Base-by-base conservation (phyloP, 1,140 invertebrate genomes). In the Papilio polyxenes region DNA sequence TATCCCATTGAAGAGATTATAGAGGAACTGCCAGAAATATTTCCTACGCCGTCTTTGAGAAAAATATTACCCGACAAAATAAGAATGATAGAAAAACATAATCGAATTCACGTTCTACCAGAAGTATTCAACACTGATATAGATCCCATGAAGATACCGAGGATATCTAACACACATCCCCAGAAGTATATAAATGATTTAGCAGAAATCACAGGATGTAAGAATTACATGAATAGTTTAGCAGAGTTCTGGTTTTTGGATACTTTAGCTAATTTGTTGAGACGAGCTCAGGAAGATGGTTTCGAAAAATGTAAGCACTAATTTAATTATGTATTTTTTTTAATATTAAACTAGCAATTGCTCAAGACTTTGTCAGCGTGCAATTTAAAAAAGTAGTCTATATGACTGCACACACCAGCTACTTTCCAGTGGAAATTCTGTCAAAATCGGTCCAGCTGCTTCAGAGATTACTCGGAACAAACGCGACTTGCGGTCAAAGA, bases 161-260 rank as follows among this genome's bases (percentile, higher is more conserved):
- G 86, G 49, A 92, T 94, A 83, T 80, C 80, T 0, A 17, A 37
- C 0, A 93, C 93, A 1, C 82, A 91, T 2, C 88, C 84, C 0
- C 88, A 92, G 84, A 90, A 86, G 59, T 92, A 89, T 80, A 93
- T 94, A 9, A 91, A 92, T 40, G 84, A 88, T 10, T 79, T 94
- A 72, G 93, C 83, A 7, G 86, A 88, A 0, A 49, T 94, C 4
- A 88, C 89, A 0, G 93, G 92, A 0, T 94, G 93, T 78, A 88
- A 53, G 3, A 81, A 82, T 49, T 94, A 93, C 78, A 93, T 85
- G 75, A 89, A 83, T 15, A 93, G 90, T 80, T 80, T 93, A 76
- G 91, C 92, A 0, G 93, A 94, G 59, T 94, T 81, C 78, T 94
- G 93, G 93, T 92, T 94, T 74, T 65, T 94, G 84, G 93, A 94